Percentiles rank a stretch among this genome's conserved stretches.
These are phyloP conservation scores for Sisor rabdophorus DNA, from an alignment of 2,113 vertebrate genomes.

Conservation along the genomic window DNA sequence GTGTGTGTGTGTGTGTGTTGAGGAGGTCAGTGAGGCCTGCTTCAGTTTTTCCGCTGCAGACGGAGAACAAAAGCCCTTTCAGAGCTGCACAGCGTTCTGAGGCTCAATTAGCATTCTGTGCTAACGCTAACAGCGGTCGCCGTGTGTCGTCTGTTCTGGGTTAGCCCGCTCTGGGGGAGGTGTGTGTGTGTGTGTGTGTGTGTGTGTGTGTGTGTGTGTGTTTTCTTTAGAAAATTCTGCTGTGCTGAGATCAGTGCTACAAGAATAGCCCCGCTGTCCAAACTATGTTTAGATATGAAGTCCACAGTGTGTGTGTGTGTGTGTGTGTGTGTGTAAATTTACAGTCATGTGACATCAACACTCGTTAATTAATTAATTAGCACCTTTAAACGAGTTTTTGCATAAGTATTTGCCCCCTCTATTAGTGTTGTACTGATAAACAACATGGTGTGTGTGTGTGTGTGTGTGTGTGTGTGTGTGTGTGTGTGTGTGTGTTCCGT, in stretches of 20 bases:
- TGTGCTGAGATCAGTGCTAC: constrained; percentile 58
- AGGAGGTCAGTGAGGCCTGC: constrained; percentile 47
- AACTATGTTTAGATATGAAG: constrained; percentile 22
- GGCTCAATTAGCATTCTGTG: constrained; percentile 26
- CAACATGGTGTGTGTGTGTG: no score
- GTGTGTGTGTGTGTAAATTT: neutral
- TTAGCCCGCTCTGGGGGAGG: neutral
- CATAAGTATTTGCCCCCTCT: neutral
- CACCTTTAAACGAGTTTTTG: neutral
- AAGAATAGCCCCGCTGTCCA: constrained; percentile 53
- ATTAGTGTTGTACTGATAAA: no score
- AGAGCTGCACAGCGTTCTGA: constrained; percentile 52
- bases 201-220: constrained; percentile 29
- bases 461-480: constrained; percentile 9
- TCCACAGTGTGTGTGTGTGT: neutral
- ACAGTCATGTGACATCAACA: neutral
- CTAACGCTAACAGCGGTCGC: constrained; percentile 23
- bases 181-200: constrained; percentile 6
- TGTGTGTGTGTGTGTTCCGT: neutral
- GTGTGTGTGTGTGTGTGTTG: constrained; percentile 18
- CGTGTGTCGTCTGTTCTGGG: constrained; percentile 22
- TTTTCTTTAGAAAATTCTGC: constrained; percentile 54
- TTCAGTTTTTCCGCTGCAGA: constrained; percentile 63
- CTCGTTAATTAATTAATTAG: neutral
- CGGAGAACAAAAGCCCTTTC: constrained; percentile 70